Evolutionary conservation across 1,140 invertebrate genomes (phyloP), one percentile per base, ranked within the genome.

Genomic region (Macrosteles quadrilineatus): DNA sequence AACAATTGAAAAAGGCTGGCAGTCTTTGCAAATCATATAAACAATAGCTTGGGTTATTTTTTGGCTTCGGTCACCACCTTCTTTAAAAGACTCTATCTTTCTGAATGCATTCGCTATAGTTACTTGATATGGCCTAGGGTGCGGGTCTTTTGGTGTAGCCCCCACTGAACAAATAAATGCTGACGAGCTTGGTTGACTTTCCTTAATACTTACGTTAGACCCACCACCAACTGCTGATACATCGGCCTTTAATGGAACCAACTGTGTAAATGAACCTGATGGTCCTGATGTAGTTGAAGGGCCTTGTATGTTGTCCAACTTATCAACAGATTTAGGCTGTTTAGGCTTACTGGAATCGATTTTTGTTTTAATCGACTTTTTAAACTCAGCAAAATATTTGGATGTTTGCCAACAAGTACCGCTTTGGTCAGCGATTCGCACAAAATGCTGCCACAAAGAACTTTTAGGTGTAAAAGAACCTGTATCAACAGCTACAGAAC

Each of bases 11-110:
- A 81, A 78, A 29, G 79, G 76, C 67, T 78, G 73, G 75, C 77
- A 55, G 66, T 80, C 78, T 74, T 77, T 79, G 65, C 76, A 78
- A 1, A 81, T 76, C 77, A 82, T 79, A 53, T 73, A 72, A 17
- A 72, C 59, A 47, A 73, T 73, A 25, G 59, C 70, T 69, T 69
- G 65, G 45, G 72, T 73, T 30, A 73, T 69, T 71, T 64, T 66
- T n/a, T 45, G 19, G 31, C 43, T 67, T 50, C 31, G n/a, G 40
- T 43, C 40, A 25, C 65, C 66, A 45, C 66, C 66, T 67, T 47
- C 43, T 67, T 50, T 67, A 45, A 67, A 67, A 50, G 66, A 67
- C 50, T n/a, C n/a, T 67, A 67, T 53, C 43, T 53, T 67, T 45
- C 19, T 50, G 43, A 67, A 67, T 27, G 50, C 36, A 45, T 50